Evolutionary conservation across 1,140 invertebrate genomes (phyloP).

Genomic region (Brachionus paranguensis): DNA sequence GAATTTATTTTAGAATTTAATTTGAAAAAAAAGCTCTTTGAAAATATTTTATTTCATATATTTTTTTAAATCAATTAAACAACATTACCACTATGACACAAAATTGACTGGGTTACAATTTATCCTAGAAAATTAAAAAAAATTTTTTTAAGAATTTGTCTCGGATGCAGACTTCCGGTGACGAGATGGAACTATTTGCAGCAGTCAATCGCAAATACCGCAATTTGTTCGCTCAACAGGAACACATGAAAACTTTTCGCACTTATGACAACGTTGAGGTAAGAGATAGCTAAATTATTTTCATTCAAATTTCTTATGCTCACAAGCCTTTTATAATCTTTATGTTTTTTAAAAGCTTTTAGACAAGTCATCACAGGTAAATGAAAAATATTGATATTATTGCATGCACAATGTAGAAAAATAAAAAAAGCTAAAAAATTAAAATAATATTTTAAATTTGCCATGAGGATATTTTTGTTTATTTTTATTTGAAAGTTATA

Average conservation of each 20-base stretch:
- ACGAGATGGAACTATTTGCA: constrained; percentile 56
- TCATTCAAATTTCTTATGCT: background rate
- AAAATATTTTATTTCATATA: too few species aligned
- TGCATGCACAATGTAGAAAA: background rate
- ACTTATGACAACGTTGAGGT: constrained; percentile 52
- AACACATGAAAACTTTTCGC: constrained; percentile 50
- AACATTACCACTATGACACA: too few species aligned
- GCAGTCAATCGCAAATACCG: constrained; percentile 50
- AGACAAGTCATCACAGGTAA: background rate
- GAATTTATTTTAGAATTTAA: too few species aligned
- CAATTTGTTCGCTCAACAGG: constrained; percentile 50
- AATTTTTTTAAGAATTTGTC: constrained; percentile 46
- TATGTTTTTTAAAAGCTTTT: background rate
- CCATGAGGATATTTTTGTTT: background rate
- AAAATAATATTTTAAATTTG: background rate
- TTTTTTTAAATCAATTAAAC: too few species aligned
- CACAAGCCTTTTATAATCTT: background rate
- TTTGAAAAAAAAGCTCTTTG: too few species aligned
- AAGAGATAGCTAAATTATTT: background rate
- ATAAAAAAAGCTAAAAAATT: background rate
- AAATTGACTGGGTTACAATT: too few species aligned
- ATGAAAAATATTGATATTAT: background rate
- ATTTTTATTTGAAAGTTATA: background rate
- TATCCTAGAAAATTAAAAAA: background rate
- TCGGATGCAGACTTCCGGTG: constrained; percentile 47